Evolutionary conservation across 2,888 invertebrate species (phyloP), one percentile per base, ranked within the genome.

Genomic region (Tipula lateralis): DNA sequence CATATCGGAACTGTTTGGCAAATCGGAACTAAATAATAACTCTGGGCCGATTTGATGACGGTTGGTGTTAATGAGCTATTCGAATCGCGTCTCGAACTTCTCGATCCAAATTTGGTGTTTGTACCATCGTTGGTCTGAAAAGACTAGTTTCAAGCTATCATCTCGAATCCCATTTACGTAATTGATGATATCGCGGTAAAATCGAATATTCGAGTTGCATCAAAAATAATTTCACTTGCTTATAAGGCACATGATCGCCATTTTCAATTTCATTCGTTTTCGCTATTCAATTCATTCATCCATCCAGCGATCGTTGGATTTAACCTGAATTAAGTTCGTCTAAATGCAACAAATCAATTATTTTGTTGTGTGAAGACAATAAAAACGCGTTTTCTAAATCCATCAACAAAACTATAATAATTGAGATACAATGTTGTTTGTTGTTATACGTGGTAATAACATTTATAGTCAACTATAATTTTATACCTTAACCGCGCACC

Each of bases 51-150:
- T 84, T 99, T 96, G 86, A 94, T 94, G 88, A 93, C 95, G 0
- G 93, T 96, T 83, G 96, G 96, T 24, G 95, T 90, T 87, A 96
- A n/a, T n/a, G n/a, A n/a, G n/a, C 90, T 98, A 83, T 95, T 98
- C 88, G 96, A 97, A 91, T 96, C 97, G 0, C 94, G 95, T 80
- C 90, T 98, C 85, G 96, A 96, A 88, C 91, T 98, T 1, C 91
- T 94, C 83, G 96, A 96, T 86, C 96, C 96, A 0, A 94, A 96
- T 87, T 93, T 98, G 89, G 93, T 95, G 13, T 97, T 96, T 88
- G 92, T 93, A 6, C 98, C 98, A 0, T 96, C 96, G 0, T 90
- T 98, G n/a, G n/a, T n/a, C n/a, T n/a, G n/a, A n/a, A n/a, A n/a
- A n/a, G n/a, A n/a, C n/a, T n/a, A n/a, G n/a, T n/a, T n/a, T n/a